Percentiles rank a stretch among this genome's conserved stretches.
phyloP scores from a whole-genome alignment of 2,113 vertebrate species.

The Menidia beryllina region DNA sequence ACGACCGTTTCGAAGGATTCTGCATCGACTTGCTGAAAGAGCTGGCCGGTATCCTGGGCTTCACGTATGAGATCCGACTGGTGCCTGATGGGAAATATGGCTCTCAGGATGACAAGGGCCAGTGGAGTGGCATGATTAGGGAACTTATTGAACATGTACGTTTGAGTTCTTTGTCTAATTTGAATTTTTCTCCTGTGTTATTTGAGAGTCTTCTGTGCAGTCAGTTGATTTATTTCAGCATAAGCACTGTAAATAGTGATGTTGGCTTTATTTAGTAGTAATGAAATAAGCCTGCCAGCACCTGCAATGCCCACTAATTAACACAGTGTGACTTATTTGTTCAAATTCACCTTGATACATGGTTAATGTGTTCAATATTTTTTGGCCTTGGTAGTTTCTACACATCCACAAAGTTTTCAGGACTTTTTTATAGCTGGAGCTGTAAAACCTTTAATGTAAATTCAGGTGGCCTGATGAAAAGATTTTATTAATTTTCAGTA shows the following conservation, averaged over 20 bases:
- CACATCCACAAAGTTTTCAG: slow-evolving; percentile 2
- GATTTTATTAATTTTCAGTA: background rate
- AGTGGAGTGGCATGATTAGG: slow-evolving; percentile 98
- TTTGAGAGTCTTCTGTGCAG: background rate
- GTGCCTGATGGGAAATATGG: slow-evolving; percentile 96
- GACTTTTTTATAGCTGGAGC: background rate
- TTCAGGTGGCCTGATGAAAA: background rate
- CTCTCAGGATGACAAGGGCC: slow-evolving; percentile 96
- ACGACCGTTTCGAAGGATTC: slow-evolving; percentile 97
- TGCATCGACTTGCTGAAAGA: slow-evolving; percentile 97
- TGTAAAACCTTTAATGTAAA: background rate
- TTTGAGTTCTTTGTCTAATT: slow-evolving; percentile 38
- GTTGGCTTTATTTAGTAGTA: background rate
- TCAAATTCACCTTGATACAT: background rate
- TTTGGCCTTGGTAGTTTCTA: background rate
- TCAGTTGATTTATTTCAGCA: background rate
- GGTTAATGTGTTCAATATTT: background rate
- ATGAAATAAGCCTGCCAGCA: background rate
- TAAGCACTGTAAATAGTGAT: background rate
- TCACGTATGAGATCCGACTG: slow-evolving; percentile 94
- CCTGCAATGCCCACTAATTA: slow-evolving; percentile 1
- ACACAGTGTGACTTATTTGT: background rate
- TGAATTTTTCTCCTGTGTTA: background rate
- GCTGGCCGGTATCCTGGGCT: slow-evolving; percentile 92
- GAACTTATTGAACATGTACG: slow-evolving; percentile 99